Base-by-base conservation (phyloP, 2,797 vertebrate species). In the Enoplosus armatus region DNA sequence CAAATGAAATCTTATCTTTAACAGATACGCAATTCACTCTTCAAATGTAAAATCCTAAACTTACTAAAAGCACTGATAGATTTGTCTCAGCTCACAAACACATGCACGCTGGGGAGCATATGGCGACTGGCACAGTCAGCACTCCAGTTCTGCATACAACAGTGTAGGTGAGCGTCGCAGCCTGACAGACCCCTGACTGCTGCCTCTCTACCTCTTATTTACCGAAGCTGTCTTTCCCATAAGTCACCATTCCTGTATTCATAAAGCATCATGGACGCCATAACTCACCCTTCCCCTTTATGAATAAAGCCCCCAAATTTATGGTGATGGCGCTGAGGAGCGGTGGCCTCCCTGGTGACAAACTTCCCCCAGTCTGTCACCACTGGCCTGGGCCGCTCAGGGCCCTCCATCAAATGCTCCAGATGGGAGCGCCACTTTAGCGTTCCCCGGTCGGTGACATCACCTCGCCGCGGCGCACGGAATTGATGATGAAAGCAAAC, bases 401-500 rank as follows among this genome's bases (percentile, higher is more conserved):
- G 94, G 89, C 96, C 95, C 97, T 97, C 89, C 95, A 98, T 97
- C 97, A 97, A 95, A 91, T 85, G 93, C 95, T 97, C 96, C 97
- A 98, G 97, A 98, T 98, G 97, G 97, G 93, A 94, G 86, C 84
- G 92, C 94, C 95, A 94, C 96, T 98, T 98, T 98, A 98, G 98
- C 96, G 95, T 94, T 98, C 96, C 96, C 96, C 91, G 96, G 97
- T 94, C 94, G 96, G 97, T 98, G 97, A 99, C 98, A 99, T 99
- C 98, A 99, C 96, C 97, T 96, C 94, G 92, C 96, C 90, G 94
- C 93, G 93, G 94, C 10, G 89, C 93, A 94, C 93, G 93, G 96
- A 98, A 98, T 97, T 98, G 98, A 99, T 98, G 97, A 99, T 98
- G 97, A 98, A 99, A 98, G 98, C 97, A 98, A 99, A 98, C 97